Conservation (phyloP, 2,888 invertebrate genomes). For the Branchellion lobata region DNA sequence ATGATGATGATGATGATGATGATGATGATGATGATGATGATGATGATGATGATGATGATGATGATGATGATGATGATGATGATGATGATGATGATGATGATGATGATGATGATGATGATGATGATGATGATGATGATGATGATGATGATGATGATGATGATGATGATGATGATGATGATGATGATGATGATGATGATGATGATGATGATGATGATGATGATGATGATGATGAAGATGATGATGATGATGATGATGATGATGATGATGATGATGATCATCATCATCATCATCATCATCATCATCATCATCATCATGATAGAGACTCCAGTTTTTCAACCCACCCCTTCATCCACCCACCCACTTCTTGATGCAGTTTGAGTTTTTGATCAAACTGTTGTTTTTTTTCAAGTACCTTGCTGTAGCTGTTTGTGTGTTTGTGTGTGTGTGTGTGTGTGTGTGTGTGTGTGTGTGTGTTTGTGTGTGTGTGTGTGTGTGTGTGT, state of each 20-base stretch:
- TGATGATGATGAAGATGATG: constrained; percentile 13
- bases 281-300: background rate
- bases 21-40: constrained; percentile 34
- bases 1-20: constrained; percentile 31
- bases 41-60: constrained; percentile 29
- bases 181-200: constrained; percentile 8
- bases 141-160: constrained; percentile 18
- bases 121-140: constrained; percentile 3
- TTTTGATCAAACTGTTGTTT: constrained; percentile 89
- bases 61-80: constrained; percentile 32
- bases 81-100: constrained; percentile 5
- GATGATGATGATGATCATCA: constrained; percentile 6
- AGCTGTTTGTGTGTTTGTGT: too few species aligned
- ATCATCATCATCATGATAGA: too few species aligned
- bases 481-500: too few species aligned
- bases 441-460: too few species aligned
- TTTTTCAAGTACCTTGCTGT: constrained; percentile 82
- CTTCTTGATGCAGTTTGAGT: constrained; percentile 49
- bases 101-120: constrained; percentile 10
- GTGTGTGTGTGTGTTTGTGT: too few species aligned
- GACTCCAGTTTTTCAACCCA: too few species aligned
- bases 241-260: constrained; percentile 21
- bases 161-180: constrained; percentile 28
- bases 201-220: constrained; percentile 30
- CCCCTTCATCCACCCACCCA: too few species aligned